Evolutionary conservation across 2,888 invertebrate species (phyloP).

Genomic region (Pachliopta kotzebuea): DNA sequence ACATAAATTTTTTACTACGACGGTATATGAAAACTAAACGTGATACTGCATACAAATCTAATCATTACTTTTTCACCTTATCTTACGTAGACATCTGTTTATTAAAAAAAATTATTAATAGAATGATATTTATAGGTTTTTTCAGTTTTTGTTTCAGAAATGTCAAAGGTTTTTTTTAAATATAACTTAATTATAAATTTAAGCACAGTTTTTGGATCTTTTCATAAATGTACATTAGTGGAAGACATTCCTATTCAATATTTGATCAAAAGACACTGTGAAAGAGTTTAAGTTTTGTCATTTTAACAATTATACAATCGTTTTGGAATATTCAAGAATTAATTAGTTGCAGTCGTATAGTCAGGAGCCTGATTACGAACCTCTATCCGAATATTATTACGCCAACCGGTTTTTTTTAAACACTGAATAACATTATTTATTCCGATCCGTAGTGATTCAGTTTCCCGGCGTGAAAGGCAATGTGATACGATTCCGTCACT

Average conservation of each 20-base stretch:
- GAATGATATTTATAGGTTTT: neutral
- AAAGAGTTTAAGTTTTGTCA: neutral
- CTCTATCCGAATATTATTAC: slow-evolving; percentile 30
- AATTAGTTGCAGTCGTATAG: slow-evolving; percentile 8
- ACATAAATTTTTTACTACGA: slow-evolving; percentile 1
- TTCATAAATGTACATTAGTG: no score
- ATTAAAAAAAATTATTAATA: neutral
- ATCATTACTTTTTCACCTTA: slow-evolving; percentile 13
- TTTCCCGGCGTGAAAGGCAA: slow-evolving; percentile 40
- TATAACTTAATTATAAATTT: neutral
- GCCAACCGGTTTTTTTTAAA: slow-evolving; percentile 36
- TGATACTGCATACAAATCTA: slow-evolving; percentile 24
- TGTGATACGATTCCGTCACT: slow-evolving; percentile 44
- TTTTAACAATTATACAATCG: neutral
- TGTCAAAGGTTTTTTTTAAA: neutral
- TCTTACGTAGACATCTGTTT: slow-evolving; percentile 9
- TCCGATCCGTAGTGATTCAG: slow-evolving; percentile 39
- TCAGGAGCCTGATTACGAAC: slow-evolving; percentile 11
- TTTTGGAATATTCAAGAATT: neutral
- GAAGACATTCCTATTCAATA: no score
- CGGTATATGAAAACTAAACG: slow-evolving; percentile 18
- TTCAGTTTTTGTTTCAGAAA: no score
- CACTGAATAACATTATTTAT: slow-evolving; percentile 40
- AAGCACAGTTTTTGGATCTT: neutral
- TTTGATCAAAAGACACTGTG: neutral